Evolutionary conservation across 2,797 vertebrate genomes (phyloP).

Genomic region (Vultur gryphus): DNA sequence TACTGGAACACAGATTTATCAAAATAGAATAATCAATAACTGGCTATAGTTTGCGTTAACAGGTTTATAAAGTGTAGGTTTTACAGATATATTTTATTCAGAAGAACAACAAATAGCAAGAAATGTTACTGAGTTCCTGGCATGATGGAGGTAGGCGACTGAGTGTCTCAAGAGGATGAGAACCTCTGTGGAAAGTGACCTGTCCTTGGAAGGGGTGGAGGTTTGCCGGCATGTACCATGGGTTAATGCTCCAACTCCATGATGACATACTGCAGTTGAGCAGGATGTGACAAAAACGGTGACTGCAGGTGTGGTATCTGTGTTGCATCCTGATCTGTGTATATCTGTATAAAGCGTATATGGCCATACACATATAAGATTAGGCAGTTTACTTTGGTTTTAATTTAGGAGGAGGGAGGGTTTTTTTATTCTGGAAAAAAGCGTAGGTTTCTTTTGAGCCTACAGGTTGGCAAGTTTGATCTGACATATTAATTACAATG

Average conservation of each 20-base stretch:
- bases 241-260: background rate
- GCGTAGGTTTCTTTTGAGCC: background rate
- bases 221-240: background rate
- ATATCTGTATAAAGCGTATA: background rate
- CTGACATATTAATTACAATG: background rate
- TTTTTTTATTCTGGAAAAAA: background rate
- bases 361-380: accelerated
- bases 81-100: background rate
- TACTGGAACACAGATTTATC: background rate
- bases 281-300: background rate
- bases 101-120: background rate
- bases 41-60: background rate
- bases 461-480: background rate
- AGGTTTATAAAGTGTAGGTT: background rate
- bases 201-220: background rate
- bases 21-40: background rate
- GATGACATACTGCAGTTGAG: background rate
- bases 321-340: background rate
- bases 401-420: background rate
- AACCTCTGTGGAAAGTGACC: background rate
- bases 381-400: background rate
- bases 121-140: background rate
- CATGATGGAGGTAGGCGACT: background rate
- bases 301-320: background rate
- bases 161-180: background rate